Base-by-base conservation (phyloP, 64 coral and sea anemone genomes). In the Stichodactyla helianthus region DNA sequence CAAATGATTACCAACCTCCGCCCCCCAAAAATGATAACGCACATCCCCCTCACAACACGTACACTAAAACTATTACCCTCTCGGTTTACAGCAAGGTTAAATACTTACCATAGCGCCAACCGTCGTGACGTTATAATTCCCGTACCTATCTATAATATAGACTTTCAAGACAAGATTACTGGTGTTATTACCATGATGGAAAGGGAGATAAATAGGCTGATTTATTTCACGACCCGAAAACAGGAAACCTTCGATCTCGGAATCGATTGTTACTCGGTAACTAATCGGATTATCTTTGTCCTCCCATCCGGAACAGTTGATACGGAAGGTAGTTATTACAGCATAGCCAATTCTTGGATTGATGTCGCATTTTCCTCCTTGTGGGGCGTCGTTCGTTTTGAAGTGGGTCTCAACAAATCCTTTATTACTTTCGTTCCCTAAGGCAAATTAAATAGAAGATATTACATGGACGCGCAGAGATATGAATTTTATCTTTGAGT, bases 221-320 rank as follows among this genome's bases (percentile, higher is more conserved):
- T 81, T 28, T 54, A 81, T 0, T 81, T 28, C n/a, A 20, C 78
- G 78, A 81, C 50, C 50, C 6, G 78, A 52, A 19, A 53, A 81
- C 14, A 81, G 14, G n/a, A 81, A 81, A 10, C 52, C 5, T 52
- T 81, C 78, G 50, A 81, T 54, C 6, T 51, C 20, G 0, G 50
- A 81, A 51, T 81, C 52, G 19, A 81, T 51, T 13, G 52, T 81
- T 15, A 89, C 53, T 53, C 85, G 85, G 28, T 89, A 93, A 17
- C 53, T 80, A 16, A 93, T 23, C 7, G 59, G 52, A 0, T 50
- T 53, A 76, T 93, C 92, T 14, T 89, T 62, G 61, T 93, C 92
- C 58, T 71, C 35, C 87, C 92, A 89, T 31, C 83, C 92, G n/a
- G 10, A 12, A 86, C 92, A 93, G 50, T 86, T 82, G 61, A 93